Evolutionary conservation across 1,140 invertebrate genomes (phyloP), one percentile per base, ranked within the genome.

Genomic region (Idris sp.): DNA sequence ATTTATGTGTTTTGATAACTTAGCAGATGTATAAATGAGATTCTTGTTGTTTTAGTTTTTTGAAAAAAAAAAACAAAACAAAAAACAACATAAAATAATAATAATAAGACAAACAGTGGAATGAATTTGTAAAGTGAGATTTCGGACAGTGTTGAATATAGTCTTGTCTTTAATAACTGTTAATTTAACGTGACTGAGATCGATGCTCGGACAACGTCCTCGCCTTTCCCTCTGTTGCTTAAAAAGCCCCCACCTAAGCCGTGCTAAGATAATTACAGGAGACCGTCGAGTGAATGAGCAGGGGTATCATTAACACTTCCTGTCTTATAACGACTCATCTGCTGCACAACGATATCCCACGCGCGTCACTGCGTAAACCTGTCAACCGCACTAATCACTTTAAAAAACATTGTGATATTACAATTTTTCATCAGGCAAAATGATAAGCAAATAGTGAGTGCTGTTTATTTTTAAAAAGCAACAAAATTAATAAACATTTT

Each of bases 281-380:
- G 84, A 81, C 80, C 81, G 82, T 83, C 76, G 82, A 84, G 77
- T 82, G 83, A 86, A 85, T 86, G 79, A 84, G 78, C 83, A 84
- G 81, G 83, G 84, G 83, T 86, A 86, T 86, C 84, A 86, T 86
- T 86, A 86, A 86, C 85, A 85, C 85, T 86, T 86, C 84, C 85
- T 86, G 84, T 79, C 81, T 83, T 83, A 76, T 85, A 85, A 85
- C 83, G 81, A 85, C 82, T 85, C 83, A 82, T 82, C 85, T 80
- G 82, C 79, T 79, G 77, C 76, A 79, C 76, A 77, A 77, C 74
- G 78, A 80, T 81, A 80, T 81, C 72, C 77, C 75, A 80, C 74
- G 72, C 80, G 77, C 79, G 82, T 83, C 79, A 80, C 74, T 73
- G 72, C 75, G 74, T 84, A 84, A 84, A 84, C 81, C 79, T 83